A percentile compares a stretch with the other conserved stretches of the same genome.
These are phyloP conservation scores for Plebejus anna DNA, from an alignment of 2,888 invertebrate species.

Conservation along the genomic window DNA sequence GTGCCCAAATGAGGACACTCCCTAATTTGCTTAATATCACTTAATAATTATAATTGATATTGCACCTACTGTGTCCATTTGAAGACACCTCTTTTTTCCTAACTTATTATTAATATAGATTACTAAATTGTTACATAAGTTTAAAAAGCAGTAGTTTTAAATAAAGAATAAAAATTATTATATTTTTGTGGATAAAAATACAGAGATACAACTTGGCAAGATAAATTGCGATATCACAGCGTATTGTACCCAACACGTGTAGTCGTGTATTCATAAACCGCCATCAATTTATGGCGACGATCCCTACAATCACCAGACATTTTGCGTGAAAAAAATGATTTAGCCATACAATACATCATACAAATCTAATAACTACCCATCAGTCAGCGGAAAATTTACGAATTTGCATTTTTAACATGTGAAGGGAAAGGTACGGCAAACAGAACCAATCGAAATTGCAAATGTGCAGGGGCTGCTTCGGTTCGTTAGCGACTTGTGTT, in stretches of 20 bases:
- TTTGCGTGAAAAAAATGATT: not conserved
- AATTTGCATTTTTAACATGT: constrained; percentile 49
- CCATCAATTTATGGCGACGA: not conserved
- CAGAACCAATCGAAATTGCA: constrained; percentile 77
- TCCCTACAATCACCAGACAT: not conserved
- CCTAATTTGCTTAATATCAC: not conserved
- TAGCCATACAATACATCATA: constrained; percentile 8
- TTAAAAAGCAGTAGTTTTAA: no score
- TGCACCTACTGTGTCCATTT: no score
- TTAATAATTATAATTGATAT: not conserved
- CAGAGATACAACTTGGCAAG: no score
- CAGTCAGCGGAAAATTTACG: constrained; percentile 31
- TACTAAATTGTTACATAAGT: no score
- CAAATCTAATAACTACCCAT: constrained; percentile 28
- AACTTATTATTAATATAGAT: no score
- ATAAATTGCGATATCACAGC: not conserved
- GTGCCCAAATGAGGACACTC: not conserved
- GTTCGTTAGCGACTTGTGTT: constrained; percentile 79
- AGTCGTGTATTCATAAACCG: not conserved
- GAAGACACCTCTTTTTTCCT: no score
- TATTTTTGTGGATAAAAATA: not conserved
- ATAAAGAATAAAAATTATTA: not conserved
- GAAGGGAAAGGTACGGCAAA: constrained; percentile 56
- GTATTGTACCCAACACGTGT: not conserved
- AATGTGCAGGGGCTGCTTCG: constrained; percentile 75